Base-by-base conservation (phyloP, 1,140 invertebrate species). In the Cyrtorhinus lividipennis region DNA sequence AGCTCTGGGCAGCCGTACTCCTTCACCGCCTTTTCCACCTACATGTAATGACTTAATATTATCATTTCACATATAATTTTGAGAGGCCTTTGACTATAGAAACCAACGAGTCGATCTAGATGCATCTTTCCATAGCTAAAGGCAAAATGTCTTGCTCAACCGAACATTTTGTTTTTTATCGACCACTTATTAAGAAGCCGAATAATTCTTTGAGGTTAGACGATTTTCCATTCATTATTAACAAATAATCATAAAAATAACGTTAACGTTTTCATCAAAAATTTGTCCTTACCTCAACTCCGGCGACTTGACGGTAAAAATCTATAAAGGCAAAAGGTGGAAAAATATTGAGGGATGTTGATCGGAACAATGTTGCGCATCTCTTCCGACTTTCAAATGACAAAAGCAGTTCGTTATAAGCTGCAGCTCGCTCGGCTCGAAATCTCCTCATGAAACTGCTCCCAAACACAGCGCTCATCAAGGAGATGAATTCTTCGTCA, bases 281-380 rank as follows among this genome's bases (percentile, higher is more conserved):
- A 38, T 38, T 38, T 20, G 10, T 53, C 10, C 53, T 24, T 62
- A 74, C 73, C 67, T 75, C 71, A 64, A 70, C 71, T 27, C 70
- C 78, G 68, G 75, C 78, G 62, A 71, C 72, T 66, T 79, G 80
- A 62, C 77, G 75, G 69, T 74, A 80, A 66, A 75, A 79, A 65
- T 82, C 79, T 56, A 83, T 81, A 68, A 83, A 82, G 1, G 80
- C 77, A 70, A 81, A 83, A 12, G 81, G 80, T 2, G 81, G 72
- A 2, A 79, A 75, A 48, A 83, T 75, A 64, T 81, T 81, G n/a
- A 80, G 70, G 2, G 77, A 72, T n/a, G 73, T 76, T 0, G 64
- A 23, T 15, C 64, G 61, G 62, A 70, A 72, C 0, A 78, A 77
- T 38, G 73, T 77, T 0, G 78, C 78, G 24, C 76, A 76, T 62